Evolutionary conservation across 2,888 invertebrate species (phyloP), one percentile per base, ranked within the genome.

Genomic region (Scaptomyza cyrtandrae): DNA sequence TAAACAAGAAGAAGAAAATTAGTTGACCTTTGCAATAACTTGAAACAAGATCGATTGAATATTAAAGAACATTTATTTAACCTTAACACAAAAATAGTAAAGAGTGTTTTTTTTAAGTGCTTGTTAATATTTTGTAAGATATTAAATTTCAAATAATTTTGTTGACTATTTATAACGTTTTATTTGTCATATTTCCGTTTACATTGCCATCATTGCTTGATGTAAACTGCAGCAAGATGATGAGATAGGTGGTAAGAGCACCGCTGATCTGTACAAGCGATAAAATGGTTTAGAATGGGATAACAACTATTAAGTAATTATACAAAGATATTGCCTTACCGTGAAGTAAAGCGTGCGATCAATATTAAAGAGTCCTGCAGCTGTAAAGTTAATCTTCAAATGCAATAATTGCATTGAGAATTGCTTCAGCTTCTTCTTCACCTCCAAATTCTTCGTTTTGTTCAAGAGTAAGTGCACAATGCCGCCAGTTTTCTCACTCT

Each of bases 271-370:
- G 70, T 2, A 66, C 72, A 33, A 33, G 1, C 2, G 10, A 10
- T 10, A 10, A 10, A 10, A 33, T 10, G 10, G 10, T 33, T 33
- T 1, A 33, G 10, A 33, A 2, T 33, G 10, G 33, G 1, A 10
- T 9, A 33, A 33, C 10, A 33, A 33, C 33, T 29, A 7, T 6
- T 29, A 1, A 29, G 29, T 29, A 29, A 6, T 1, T 29, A 24
- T 24, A 24, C 3, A 3, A 29, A 6, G 1, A 4, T 29, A 29
- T 29, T 6, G 0, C 37, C 86, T 73, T 73, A 92, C 93, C 55
- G 92, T 92, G 71, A 92, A 92, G 59, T 93, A 89, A 10, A 93
- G 81, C 7, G 92, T 90, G 6, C 92, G 90, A 78, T 93, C 92
- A 37, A 93, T 90, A 35, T 90, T 90, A 50, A 93, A 92, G 27